phyloP scores from a whole-genome alignment of 2,888 invertebrate genomes.

The Octonoba sinensis region DNA sequence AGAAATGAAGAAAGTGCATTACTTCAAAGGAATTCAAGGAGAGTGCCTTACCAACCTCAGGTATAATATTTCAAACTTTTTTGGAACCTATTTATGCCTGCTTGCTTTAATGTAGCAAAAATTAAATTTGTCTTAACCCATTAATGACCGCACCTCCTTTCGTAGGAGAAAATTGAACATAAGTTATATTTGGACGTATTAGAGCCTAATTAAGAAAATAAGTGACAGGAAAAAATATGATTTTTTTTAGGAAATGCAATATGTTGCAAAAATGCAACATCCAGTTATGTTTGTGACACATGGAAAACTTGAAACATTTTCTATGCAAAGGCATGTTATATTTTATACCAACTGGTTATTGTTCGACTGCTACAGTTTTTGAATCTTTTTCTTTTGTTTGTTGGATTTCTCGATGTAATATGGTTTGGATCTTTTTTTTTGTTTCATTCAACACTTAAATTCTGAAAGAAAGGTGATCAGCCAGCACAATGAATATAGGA shows the following conservation, averaged over 20 bases:
- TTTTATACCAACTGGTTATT: conserved; percentile 7
- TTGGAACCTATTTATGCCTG: too few relatives aligned
- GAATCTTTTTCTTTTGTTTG: not conserved
- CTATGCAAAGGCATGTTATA: conserved; percentile 6
- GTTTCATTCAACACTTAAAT: not conserved
- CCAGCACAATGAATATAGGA: conserved; percentile 10
- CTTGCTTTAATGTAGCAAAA: too few relatives aligned
- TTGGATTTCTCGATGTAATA: conserved; percentile 5
- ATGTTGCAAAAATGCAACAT: conserved; percentile 14
- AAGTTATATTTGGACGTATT: not conserved
- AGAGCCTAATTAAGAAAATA: not conserved
- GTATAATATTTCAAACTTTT: too few relatives aligned
- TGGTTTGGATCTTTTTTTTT: conserved; percentile 1
- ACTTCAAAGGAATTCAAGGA: too few relatives aligned
- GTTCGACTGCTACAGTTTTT: conserved; percentile 7
- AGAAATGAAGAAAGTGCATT: too few relatives aligned
- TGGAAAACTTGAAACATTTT: conserved; percentile 13
- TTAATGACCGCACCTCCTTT: conserved; percentile 4
- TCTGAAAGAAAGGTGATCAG: conserved; percentile 7
- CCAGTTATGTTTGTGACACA: conserved; percentile 3
- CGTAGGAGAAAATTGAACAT: not conserved
- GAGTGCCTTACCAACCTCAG: too few relatives aligned
- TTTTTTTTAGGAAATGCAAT: not conserved
- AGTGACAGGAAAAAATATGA: conserved; percentile 5
- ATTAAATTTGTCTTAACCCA: not conserved